Evolutionary conservation across 2,888 invertebrate genomes (phyloP).

Genomic region (Pilophorus perplexus): DNA sequence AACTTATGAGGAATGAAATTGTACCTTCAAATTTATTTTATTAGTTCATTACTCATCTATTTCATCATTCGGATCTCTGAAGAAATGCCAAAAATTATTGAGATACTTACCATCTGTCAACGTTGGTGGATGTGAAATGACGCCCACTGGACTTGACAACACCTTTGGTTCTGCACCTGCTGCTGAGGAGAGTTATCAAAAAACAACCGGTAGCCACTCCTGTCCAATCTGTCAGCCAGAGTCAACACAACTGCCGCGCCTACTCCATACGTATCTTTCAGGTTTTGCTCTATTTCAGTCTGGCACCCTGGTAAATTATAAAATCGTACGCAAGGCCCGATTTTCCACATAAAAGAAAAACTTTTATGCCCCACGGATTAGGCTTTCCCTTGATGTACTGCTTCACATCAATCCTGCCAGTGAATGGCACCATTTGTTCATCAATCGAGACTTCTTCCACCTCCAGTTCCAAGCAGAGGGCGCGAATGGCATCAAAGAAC

Average conservation of each 20-base stretch:
- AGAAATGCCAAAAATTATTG: background rate
- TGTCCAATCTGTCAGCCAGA: slow-evolving; percentile 1
- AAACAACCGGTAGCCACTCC: background rate
- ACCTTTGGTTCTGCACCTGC: background rate
- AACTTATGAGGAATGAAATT: background rate
- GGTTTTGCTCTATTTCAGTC: slow-evolving; percentile 38
- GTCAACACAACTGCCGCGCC: background rate
- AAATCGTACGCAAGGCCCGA: slow-evolving; percentile 47
- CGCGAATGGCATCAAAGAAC: slow-evolving; percentile 27
- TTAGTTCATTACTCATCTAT: slow-evolving; percentile 1
- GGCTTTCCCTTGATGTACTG: slow-evolving; percentile 49
- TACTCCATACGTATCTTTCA: background rate
- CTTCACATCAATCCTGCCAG: slow-evolving; percentile 46
- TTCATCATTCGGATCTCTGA: slow-evolving; percentile 8
- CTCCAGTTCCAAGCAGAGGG: background rate
- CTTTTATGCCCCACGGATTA: slow-evolving; percentile 47
- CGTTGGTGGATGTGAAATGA: slow-evolving; percentile 5
- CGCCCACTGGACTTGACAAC: background rate
- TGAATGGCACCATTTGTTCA: slow-evolving; percentile 48
- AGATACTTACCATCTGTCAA: slow-evolving; percentile 4
- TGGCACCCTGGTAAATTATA: slow-evolving; percentile 47
- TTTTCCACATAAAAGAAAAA: slow-evolving; percentile 47
- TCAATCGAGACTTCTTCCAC: slow-evolving; percentile 39
- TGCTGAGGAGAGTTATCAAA: background rate
- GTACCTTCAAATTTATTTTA: background rate